Evolutionary conservation across 2,797 vertebrate species (phyloP), one percentile per base, ranked within the genome.

Genomic region (Sylvilagus floridanus): DNA sequence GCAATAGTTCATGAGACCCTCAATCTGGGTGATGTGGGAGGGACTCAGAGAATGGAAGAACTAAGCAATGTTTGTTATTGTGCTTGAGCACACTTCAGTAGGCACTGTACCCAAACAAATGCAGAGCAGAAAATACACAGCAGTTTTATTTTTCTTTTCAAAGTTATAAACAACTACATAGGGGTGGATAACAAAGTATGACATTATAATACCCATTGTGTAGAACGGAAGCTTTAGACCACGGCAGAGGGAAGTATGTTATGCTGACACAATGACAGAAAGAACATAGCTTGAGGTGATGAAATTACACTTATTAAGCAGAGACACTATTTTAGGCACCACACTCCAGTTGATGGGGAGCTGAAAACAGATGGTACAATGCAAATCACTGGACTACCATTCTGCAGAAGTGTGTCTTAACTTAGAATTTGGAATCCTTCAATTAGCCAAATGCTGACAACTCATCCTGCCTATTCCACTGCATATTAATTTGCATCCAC

Each of bases 151-250:
- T 85, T 86, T 76, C 19, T 62, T 22, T 47, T 47, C 63, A 81
- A 77, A 93, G 92, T 96, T 91, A 77, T 71, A 82, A 93, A 73
- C 60, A 96, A 76, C 92, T 92, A 73, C 65, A 52, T 14, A 84
- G 50, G 75, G 72, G 85, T 54, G 88, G 83, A 71, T 62, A 60
- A 73, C 86, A 79, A 90, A 94, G 90, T 89, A 82, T 91, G 91
- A 95, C 96, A 93, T 66, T 90, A 76, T 97, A 93, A 97, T 92
- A 91, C 68, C 95, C 93, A 68, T 90, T 72, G 93, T 92, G 76
- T 85, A 69, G 93, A 90, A 50, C 1, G 8, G 54, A 10, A 37
- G 92, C 63, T 92, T 94, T 26, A 42, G 71, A 75, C 24, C 28
- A 60, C 0, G 13, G 42, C 22, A 52, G 75, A 81, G 8, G 82